Conservation (phyloP, 2,888 invertebrate species). For the Erannis defoliaria region DNA sequence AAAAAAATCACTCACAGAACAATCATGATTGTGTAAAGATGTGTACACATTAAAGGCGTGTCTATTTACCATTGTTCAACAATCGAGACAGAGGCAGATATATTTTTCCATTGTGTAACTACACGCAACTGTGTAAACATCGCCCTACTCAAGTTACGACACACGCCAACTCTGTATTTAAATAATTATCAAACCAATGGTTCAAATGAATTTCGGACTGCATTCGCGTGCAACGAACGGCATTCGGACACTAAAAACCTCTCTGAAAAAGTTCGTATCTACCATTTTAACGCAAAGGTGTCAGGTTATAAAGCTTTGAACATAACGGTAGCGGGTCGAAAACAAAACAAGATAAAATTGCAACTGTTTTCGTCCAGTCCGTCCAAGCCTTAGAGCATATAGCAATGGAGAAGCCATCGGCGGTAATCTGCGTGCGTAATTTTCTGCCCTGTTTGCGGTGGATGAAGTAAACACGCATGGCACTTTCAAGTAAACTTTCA, state of each 20-base stretch:
- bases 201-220: neutral
- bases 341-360: slow-evolving; percentile 35
- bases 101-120: neutral
- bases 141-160: neutral
- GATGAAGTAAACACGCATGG: too few species aligned
- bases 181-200: neutral
- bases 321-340: slow-evolving; percentile 33
- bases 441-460: too few species aligned
- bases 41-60: slow-evolving; percentile 39
- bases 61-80: slow-evolving; percentile 32
- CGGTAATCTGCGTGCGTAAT: too few species aligned
- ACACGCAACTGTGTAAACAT: slow-evolving; percentile 8
- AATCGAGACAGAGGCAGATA: slow-evolving; percentile 11
- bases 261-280: slow-evolving; percentile 34
- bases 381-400: neutral
- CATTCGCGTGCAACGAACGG: slow-evolving; percentile 35
- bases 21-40: neutral
- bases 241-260: slow-evolving; percentile 32
- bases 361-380: slow-evolving; percentile 26
- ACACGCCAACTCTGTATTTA: neutral
- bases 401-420: too few species aligned
- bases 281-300: slow-evolving; percentile 34
- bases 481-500: too few species aligned
- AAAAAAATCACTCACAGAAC: neutral
- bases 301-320: slow-evolving; percentile 40